Percentiles rank a stretch among this genome's conserved stretches.
Conservation (phyloP, 2,797 vertebrate species). For the Myotis findleyi region DNA sequence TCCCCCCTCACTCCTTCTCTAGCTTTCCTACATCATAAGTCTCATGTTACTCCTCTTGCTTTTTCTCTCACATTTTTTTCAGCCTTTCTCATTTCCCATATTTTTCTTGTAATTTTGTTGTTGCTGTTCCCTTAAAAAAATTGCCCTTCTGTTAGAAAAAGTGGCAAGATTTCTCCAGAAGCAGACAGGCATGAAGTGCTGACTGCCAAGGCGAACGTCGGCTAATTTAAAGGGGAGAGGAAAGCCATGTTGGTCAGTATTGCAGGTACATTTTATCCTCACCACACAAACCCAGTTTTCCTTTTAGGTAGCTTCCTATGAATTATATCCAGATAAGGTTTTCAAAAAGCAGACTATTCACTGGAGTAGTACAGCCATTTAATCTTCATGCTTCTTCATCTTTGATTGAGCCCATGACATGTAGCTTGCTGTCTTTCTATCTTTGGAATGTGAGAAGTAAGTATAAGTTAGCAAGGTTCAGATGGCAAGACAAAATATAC, state of each 20-base stretch:
- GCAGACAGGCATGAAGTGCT: slow-evolving; percentile 36
- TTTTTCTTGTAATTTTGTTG: not conserved
- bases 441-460: not conserved
- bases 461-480: not conserved
- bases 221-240: slow-evolving; percentile 11
- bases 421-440: not conserved
- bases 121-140: slow-evolving; percentile 44
- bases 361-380: not conserved
- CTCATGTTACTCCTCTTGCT: not conserved
- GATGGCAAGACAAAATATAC: slow-evolving; percentile 17
- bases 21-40: not conserved
- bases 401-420: not conserved
- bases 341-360: not conserved
- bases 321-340: not conserved
- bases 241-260: not conserved
- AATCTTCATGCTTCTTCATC: not conserved
- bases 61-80: not conserved
- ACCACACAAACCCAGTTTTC: not conserved
- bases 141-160: slow-evolving; percentile 24
- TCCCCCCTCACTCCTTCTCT: not conserved
- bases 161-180: slow-evolving; percentile 14
- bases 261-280: not conserved
- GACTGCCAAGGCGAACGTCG: not conserved
- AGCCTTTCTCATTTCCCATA: slow-evolving; percentile 34
- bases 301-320: not conserved